These are phyloP conservation scores for Diarsia brunnea DNA, from an alignment of 2,888 invertebrate species.

Conservation along the genomic window DNA sequence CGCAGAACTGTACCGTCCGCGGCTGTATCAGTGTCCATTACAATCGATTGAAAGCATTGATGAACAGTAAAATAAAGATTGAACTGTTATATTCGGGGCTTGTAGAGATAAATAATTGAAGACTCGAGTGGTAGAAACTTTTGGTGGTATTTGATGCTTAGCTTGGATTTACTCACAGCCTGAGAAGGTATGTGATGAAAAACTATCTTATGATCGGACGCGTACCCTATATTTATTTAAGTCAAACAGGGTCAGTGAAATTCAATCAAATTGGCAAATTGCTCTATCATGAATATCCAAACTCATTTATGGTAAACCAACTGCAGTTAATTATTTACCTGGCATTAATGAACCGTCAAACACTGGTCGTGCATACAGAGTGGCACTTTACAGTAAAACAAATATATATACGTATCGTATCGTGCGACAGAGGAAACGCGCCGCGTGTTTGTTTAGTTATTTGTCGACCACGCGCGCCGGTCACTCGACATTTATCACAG, in stretches of 20 bases:
- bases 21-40: slow-evolving; percentile 52
- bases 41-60: slow-evolving; percentile 19
- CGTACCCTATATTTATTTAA: neutral
- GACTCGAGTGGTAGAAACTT: neutral
- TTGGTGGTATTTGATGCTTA: neutral
- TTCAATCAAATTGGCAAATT: neutral
- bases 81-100: slow-evolving; percentile 1
- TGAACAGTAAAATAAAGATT: slow-evolving; percentile 1
- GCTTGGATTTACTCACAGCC: neutral
- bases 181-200: neutral
- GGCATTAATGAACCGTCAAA: slow-evolving; percentile 14
- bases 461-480: slow-evolving; percentile 20
- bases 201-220: neutral
- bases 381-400: neutral
- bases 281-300: neutral
- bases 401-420: slow-evolving; percentile 13
- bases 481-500: slow-evolving; percentile 45
- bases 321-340: slow-evolving; percentile 15
- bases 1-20: slow-evolving; percentile 32
- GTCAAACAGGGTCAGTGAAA: neutral
- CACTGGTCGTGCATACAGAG: slow-evolving; percentile 7
- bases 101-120: neutral
- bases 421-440: slow-evolving; percentile 26
- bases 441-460: slow-evolving; percentile 48
- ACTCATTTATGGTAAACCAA: slow-evolving; percentile 24